These are phyloP conservation scores for Leptinotarsa peninsularis DNA, from an alignment of 2,888 invertebrate species.

Conservation along the genomic window DNA sequence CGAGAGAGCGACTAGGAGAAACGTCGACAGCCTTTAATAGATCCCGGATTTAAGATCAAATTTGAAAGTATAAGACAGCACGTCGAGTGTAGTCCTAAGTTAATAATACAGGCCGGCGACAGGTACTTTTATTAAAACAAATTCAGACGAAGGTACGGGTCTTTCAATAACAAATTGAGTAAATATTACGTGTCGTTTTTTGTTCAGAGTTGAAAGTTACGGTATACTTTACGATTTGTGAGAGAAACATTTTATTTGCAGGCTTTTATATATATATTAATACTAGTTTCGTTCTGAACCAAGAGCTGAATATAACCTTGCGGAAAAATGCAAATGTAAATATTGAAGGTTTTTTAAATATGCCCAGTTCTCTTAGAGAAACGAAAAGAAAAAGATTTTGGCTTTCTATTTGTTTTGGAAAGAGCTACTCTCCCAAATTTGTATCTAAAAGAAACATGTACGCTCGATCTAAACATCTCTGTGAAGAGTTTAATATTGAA, in stretches of 20 bases:
- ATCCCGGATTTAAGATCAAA: conserved; percentile 5
- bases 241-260: background rate
- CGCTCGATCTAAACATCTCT: no score
- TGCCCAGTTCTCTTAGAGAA: no score
- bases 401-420: no score
- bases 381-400: no score
- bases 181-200: conserved; percentile 20
- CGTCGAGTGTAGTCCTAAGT: conserved; percentile 34
- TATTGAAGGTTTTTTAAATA: no score
- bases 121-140: conserved; percentile 43
- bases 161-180: conserved; percentile 29
- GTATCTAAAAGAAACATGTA: no score
- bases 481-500: no score
- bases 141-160: conserved; percentile 26
- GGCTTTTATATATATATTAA: no score
- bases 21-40: conserved; percentile 6
- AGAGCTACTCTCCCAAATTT: no score
- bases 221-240: background rate
- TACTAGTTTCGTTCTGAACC: no score
- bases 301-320: no score
- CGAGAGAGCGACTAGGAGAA: background rate
- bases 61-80: background rate
- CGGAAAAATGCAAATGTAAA: no score
- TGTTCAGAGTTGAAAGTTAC: background rate
- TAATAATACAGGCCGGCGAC: conserved; percentile 39